Percentiles rank a stretch among this genome's conserved stretches.
Conservation (phyloP, 2,113 vertebrate genomes). For the Thunnus thynnus region DNA sequence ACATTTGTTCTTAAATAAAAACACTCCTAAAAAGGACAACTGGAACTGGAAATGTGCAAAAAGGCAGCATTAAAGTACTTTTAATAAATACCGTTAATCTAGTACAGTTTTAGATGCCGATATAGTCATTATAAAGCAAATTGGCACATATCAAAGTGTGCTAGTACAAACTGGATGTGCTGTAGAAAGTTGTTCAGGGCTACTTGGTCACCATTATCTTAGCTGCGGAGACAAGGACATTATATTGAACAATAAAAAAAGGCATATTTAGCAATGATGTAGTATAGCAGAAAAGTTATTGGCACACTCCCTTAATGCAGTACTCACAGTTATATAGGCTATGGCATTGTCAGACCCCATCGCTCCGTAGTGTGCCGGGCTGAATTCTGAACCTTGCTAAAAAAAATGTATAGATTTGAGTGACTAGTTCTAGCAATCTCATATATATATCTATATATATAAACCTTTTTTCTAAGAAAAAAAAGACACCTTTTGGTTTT, state of each 20-base stretch:
- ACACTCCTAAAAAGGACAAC: too few relatives aligned
- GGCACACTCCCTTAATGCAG: not conserved
- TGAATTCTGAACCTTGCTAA: conserved; percentile 57
- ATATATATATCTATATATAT: not conserved
- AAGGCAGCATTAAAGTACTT: not conserved
- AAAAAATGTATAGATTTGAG: conserved; percentile 40
- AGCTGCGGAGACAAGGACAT: conserved; percentile 66
- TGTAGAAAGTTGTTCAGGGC: conserved; percentile 14
- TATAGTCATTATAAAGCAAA: not conserved
- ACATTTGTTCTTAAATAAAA: not conserved
- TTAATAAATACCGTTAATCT: not conserved
- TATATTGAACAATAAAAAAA: conserved; percentile 21
- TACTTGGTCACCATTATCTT: conserved; percentile 48
- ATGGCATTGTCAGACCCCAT: conserved; percentile 65
- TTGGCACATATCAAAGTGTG: not conserved
- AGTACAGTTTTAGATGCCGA: not conserved
- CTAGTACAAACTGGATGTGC: not conserved
- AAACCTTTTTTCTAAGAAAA: not conserved
- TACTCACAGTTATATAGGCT: conserved; percentile 81
- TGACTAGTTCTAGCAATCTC: conserved; percentile 12
- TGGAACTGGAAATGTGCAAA: too few relatives aligned
- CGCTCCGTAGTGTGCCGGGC: conserved; percentile 49
- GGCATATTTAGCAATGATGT: not conserved
- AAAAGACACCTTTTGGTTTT: not conserved
- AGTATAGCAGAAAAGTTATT: not conserved